Conservation (phyloP, 1,140 invertebrate genomes). For the Sycophila sp. region DNA sequence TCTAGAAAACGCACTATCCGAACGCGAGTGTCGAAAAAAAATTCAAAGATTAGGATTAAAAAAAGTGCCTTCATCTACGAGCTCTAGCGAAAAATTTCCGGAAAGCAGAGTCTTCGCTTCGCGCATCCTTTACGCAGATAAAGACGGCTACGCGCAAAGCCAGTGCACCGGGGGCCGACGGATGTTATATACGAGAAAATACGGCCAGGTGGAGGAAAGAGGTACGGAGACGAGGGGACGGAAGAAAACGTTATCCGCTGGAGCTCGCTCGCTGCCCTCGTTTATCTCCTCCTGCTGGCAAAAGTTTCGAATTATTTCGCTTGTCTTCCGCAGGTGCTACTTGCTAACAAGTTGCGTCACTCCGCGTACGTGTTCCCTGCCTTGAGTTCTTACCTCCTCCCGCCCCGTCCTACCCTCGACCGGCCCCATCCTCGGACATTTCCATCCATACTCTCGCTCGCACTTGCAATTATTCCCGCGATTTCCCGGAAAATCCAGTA, state of each 20-base stretch:
- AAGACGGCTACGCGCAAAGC: neutral
- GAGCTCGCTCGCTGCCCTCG: neutral
- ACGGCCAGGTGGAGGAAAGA: neutral
- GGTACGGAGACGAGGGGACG: neutral
- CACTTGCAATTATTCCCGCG: too few relatives aligned
- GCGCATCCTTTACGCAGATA: constrained; percentile 30
- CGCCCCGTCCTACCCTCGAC: neutral
- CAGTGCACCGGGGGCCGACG: neutral
- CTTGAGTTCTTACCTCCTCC: neutral
- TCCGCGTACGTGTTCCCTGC: neutral
- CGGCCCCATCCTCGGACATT: neutral
- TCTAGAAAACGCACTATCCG: too few relatives aligned
- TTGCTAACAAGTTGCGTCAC: constrained; percentile 43
- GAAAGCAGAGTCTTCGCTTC: too few relatives aligned
- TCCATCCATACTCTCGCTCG: too few relatives aligned
- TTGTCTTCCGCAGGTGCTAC: constrained; percentile 53
- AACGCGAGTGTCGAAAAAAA: too few relatives aligned
- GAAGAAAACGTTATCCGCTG: neutral
- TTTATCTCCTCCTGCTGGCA: constrained; percentile 41
- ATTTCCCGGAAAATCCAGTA: too few relatives aligned
- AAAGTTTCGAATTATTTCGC: constrained; percentile 57
- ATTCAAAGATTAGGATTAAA: too few relatives aligned
- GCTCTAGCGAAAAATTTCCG: too few relatives aligned
- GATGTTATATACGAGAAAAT: constrained; percentile 7
- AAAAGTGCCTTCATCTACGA: too few relatives aligned